Evolutionary conservation across 2,113 vertebrate species (phyloP).

Genomic region (Osmerus mordax): DNA sequence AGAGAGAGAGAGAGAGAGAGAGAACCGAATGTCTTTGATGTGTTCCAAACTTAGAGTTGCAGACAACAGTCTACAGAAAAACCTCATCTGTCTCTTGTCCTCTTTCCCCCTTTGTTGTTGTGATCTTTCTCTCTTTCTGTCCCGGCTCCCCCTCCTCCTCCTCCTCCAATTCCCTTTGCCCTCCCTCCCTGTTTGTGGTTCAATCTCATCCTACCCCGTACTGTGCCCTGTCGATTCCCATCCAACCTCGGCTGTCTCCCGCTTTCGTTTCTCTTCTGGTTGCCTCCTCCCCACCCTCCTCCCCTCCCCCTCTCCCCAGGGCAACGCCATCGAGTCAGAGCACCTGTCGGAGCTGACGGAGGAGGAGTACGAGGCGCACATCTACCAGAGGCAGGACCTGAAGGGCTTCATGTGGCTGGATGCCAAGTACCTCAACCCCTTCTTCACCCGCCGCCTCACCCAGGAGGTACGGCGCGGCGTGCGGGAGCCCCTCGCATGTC

Average conservation of each 20-base stretch:
- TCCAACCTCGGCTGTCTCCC: not conserved
- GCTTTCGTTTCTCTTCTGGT: not conserved
- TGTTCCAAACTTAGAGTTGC: not conserved
- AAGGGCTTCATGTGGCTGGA: slow-evolving; percentile 98
- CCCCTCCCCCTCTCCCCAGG: slow-evolving; percentile 65
- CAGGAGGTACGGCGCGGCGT: slow-evolving; percentile 79
- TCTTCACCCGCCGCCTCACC: slow-evolving; percentile 94
- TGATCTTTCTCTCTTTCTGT: not conserved
- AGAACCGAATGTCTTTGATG: not conserved
- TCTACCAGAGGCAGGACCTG: slow-evolving; percentile 89
- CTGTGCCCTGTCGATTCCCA: not conserved
- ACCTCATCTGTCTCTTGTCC: too few relatives aligned
- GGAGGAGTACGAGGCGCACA: slow-evolving; percentile 96
- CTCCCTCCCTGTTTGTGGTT: not conserved
- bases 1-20: too few relatives aligned
- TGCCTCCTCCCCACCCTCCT: slow-evolving; percentile 16
- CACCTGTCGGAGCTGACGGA: slow-evolving; percentile 96
- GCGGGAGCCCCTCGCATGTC: too few relatives aligned
- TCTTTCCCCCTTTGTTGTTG: not conserved
- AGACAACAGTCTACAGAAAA: not conserved
- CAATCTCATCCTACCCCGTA: not conserved
- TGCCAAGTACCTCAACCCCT: slow-evolving; percentile 95
- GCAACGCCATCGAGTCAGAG: slow-evolving; percentile 90
- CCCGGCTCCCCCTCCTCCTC: not conserved
- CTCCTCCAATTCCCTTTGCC: too few relatives aligned